These are phyloP conservation scores for Netelia fuscicornis DNA, from an alignment of 2,888 invertebrate genomes.

Conservation along the genomic window DNA sequence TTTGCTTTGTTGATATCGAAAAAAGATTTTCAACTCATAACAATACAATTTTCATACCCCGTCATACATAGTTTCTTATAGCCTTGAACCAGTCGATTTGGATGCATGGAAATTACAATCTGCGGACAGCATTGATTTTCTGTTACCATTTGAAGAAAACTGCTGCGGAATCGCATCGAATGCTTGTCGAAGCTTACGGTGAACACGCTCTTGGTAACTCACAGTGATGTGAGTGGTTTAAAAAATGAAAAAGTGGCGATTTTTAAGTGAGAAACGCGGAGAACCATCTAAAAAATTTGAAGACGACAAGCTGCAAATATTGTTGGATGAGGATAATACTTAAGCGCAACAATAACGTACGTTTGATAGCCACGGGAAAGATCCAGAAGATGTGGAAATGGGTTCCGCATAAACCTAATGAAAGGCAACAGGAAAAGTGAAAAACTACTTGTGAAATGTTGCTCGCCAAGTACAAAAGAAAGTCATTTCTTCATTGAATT, in stretches of 20 bases:
- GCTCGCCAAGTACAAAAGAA: conserved; percentile 65
- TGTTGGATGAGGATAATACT: conserved; percentile 46
- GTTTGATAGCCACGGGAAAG: conserved; percentile 73
- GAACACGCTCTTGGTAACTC: conserved; percentile 62
- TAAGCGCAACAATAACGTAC: conserved; percentile 63
- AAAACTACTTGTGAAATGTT: conserved; percentile 63
- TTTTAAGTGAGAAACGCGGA: too few species aligned
- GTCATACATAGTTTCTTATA: too few species aligned
- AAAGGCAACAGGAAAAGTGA: conserved; percentile 61
- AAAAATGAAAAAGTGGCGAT: conserved; percentile 53
- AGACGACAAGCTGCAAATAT: not conserved
- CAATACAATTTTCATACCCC: too few species aligned
- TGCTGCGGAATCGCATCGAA: conserved; percentile 29
- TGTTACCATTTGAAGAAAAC: conserved; percentile 49
- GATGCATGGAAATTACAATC: too few species aligned
- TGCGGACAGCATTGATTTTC: too few species aligned
- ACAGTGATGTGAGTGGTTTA: conserved; percentile 66
- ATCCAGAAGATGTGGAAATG: conserved; percentile 71
- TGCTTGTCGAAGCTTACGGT: conserved; percentile 52
- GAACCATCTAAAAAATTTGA: conserved; percentile 51
- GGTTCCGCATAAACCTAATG: conserved; percentile 71
- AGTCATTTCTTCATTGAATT: conserved; percentile 11
- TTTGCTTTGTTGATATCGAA: too few species aligned
- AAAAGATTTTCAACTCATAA: too few species aligned
- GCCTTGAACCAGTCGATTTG: too few species aligned